A percentile compares a stretch with the other conserved stretches of the same genome.
Evolutionary conservation across 2,113 vertebrate genomes (phyloP).

Genomic region (Menura novaehollandiae): DNA sequence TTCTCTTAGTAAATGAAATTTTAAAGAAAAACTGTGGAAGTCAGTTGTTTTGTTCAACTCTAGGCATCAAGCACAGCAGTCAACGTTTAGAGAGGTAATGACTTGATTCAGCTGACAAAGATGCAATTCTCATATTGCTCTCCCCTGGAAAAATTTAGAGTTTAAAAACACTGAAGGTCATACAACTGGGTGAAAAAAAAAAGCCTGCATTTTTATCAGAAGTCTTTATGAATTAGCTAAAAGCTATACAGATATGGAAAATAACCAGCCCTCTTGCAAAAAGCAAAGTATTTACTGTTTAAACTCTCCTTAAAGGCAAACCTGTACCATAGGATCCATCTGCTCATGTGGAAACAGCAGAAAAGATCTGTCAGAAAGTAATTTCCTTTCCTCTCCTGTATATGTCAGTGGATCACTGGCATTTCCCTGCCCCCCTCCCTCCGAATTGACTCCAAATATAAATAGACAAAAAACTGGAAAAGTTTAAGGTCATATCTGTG

Average conservation of each 20-base stretch:
- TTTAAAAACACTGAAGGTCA: neutral
- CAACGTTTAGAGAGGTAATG: neutral
- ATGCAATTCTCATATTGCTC: neutral
- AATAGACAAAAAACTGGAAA: neutral
- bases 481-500: neutral
- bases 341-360: neutral
- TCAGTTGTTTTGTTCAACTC: neutral
- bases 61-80: neutral
- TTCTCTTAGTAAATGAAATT: neutral
- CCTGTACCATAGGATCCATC: neutral
- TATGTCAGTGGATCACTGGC: neutral
- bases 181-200: neutral
- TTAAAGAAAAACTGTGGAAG: neutral
- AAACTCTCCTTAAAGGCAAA: conserved; percentile 22
- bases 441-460: neutral
- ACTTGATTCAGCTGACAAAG: neutral
- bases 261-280: neutral
- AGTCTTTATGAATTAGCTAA: neutral
- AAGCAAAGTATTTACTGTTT: neutral
- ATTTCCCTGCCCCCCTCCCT: neutral
- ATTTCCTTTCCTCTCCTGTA: conserved; percentile 2
- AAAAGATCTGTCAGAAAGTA: conserved; percentile 10
- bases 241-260: neutral
- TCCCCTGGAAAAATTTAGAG: neutral
- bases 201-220: neutral